Base-by-base conservation (phyloP, 2,797 vertebrate genomes). In the Buphagus erythrorhynchus region DNA sequence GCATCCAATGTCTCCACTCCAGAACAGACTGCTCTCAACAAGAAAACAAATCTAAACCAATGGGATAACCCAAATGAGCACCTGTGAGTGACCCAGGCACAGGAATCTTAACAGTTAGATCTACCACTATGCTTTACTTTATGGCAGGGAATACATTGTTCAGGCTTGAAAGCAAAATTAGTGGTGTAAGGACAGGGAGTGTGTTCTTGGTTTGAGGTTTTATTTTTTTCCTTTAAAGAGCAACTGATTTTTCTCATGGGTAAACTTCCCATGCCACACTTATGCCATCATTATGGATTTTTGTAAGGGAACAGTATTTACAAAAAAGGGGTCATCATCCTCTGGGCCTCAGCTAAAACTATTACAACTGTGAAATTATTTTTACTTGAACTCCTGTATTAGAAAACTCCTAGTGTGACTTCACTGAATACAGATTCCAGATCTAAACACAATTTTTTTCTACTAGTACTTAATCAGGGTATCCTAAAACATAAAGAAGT, bases 31-130 rank as follows among this genome's bases (percentile, higher is more conserved):
- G 71, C 14, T 63, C 33, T 4, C 0, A 11, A 20, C 3, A 1
- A 33, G 1, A 11, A 71, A 84, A 15, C 10, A 63, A 40, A 48
- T 13, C 36, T 8, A 33, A 63, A 69, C 9, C 11, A 13, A 45
- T 3, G 19, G 22, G 25, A 49, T 28, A 38, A 9, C 15, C 21
- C 46, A 68, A 38, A 40, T 6, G 21, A 58, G 11, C 21, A 49
- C 17, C 31, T 73, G 25, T 33, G 62, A 48, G 35, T 45, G 35
- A 25, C 26, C 13, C 51, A 20, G 0, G 0, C 16, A 33, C 0
- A 2, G 18, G 33, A 54, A 55, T 9, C 16, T 43, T 21, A 8
- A 51, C 0, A 11, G 20, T 17, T 38, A 59, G 11, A 25, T 52
- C 48, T 9, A 5, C 33, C 12, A 28, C 14, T 11, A 0, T 6